Evolutionary conservation across 2,797 vertebrate genomes (phyloP).

Genomic region (Squalus acanthias): DNA sequence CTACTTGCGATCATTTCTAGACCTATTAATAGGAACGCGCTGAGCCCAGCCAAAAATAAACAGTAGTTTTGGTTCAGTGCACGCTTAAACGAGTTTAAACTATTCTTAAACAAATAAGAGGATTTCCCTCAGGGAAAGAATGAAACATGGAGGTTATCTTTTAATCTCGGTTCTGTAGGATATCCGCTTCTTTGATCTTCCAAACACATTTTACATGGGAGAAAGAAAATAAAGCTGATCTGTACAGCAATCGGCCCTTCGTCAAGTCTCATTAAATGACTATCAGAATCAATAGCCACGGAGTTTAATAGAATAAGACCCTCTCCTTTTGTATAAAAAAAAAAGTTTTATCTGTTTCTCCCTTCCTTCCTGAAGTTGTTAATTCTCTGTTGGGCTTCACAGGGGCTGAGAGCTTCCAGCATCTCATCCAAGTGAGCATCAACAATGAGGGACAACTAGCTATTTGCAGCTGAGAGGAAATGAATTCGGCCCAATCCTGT

Average conservation of each 20-base stretch:
- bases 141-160: neutral
- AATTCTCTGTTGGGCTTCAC: neutral
- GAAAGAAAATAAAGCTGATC: neutral
- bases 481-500: neutral
- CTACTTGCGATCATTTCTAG: neutral
- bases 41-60: neutral
- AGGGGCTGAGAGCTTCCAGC: neutral
- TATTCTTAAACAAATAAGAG: conserved; percentile 14
- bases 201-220: conserved; percentile 10
- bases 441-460: neutral
- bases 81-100: neutral
- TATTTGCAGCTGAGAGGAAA: neutral
- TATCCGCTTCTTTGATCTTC: conserved; percentile 16
- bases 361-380: neutral
- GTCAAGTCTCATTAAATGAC: neutral
- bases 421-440: neutral
- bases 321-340: neutral
- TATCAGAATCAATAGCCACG: neutral
- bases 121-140: neutral
- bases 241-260: neutral
- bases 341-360: neutral
- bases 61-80: neutral
- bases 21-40: neutral
- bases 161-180: neutral
- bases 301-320: neutral